These are phyloP conservation scores for Diplodus sargus DNA, from an alignment of 2,797 vertebrate genomes.

Conservation along the genomic window DNA sequence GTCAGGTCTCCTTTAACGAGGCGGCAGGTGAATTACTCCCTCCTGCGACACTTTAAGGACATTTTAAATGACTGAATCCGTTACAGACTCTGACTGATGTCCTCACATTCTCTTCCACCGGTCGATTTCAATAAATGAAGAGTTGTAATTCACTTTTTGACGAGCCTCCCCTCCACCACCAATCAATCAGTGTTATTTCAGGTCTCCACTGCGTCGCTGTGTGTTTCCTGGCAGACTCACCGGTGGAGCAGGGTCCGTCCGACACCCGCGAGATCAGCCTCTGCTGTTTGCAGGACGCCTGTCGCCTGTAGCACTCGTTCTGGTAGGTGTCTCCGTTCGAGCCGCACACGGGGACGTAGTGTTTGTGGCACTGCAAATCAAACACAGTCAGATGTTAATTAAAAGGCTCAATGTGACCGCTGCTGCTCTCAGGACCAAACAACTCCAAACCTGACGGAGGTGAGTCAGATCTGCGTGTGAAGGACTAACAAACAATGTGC, in stretches of 20 bases:
- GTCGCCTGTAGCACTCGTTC: slow-evolving; percentile 95
- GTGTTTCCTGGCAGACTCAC: slow-evolving; percentile 80
- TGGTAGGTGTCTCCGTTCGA: slow-evolving; percentile 98
- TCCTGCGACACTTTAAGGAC: not conserved
- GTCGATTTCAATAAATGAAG: slow-evolving; percentile 16
- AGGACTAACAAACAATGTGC: no score
- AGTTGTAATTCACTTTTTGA: slow-evolving; percentile 9
- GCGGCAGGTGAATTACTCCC: slow-evolving; percentile 20
- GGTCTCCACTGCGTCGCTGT: not conserved
- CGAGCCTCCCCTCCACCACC: not conserved
- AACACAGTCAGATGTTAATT: slow-evolving; percentile 43
- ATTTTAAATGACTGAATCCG: slow-evolving; percentile 15
- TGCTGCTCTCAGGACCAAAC: not conserved
- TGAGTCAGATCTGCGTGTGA: not conserved
- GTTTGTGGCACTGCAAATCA: slow-evolving; percentile 91
- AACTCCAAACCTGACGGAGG: no score
- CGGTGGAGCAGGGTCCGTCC: slow-evolving; percentile 91
- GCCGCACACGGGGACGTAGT: slow-evolving; percentile 95
- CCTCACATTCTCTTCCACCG: not conserved
- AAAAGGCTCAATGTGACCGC: slow-evolving; percentile 7
- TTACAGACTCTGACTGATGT: slow-evolving; percentile 19
- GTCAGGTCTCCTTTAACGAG: not conserved
- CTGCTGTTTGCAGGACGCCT: slow-evolving; percentile 96
- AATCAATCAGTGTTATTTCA: not conserved
- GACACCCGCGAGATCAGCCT: slow-evolving; percentile 90